These are phyloP conservation scores for Morus bassanus DNA, from an alignment of 2,797 vertebrate genomes.

Conservation along the genomic window DNA sequence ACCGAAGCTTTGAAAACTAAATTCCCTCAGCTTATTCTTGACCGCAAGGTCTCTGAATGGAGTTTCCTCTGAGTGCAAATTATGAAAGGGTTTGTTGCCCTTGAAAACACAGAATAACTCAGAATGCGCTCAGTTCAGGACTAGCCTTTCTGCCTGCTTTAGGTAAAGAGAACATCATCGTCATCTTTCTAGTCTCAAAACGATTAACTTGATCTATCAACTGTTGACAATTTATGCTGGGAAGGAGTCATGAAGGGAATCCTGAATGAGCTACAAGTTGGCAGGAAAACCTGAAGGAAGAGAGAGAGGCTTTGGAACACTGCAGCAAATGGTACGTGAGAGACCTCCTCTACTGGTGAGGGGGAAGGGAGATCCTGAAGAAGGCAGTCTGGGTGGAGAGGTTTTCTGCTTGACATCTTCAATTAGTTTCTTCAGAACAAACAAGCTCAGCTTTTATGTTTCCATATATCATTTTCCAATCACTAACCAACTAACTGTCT, in stretches of 20 bases:
- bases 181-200: background rate
- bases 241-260: background rate
- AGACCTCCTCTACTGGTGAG: background rate
- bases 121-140: rapidly evolving
- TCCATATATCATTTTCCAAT: background rate
- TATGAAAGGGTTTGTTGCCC: background rate
- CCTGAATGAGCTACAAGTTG: background rate
- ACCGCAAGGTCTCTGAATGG: background rate
- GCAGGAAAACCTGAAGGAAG: background rate
- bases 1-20: background rate
- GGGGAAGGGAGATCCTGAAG: background rate
- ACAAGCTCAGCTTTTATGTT: background rate
- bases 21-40: background rate
- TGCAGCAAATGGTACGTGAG: rapidly evolving
- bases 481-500: background rate
- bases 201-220: background rate
- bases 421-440: background rate
- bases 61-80: background rate
- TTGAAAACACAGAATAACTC: background rate
- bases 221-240: background rate
- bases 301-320: rapidly evolving
- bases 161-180: background rate
- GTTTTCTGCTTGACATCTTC: background rate
- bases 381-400: background rate
- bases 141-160: background rate